Base-by-base conservation (phyloP, 2,888 invertebrate genomes). In the Oscheius onirici region DNA sequence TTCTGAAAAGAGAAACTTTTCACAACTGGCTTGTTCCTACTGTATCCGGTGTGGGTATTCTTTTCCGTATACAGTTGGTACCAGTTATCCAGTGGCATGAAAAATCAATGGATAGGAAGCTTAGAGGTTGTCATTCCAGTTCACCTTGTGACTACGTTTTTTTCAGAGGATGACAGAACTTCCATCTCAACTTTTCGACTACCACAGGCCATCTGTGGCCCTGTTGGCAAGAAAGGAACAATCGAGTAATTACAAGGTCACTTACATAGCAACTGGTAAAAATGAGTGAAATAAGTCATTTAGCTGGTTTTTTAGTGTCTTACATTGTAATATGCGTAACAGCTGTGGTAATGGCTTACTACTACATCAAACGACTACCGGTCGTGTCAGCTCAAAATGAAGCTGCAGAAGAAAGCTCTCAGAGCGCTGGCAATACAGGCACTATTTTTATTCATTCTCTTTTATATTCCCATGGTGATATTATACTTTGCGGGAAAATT, bases 21-120 rank as follows among this genome's bases (percentile, higher is more conserved):
- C 20, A 57, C 28, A 13, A 26, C 10, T 8, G 57, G 57, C 15
- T n/a, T 57, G 3, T 34, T 57, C 28, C 5, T 28, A 13, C 3
- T 57, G 57, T 57, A 57, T 20, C 57, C 57, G 10, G 6, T 57
- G 10, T 57, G 57, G 57, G 6, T 20, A 26, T 2, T 57, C 40
- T 57, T 57, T n/a, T 8, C 34, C 20, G 28, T 11, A 17, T 57
- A 20, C 13, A 34, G 57, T 15, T 57, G 20, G 10, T 6, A 13
- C 2, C 40, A 13, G 3, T 17, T 57, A 20, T 17, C 40, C 8
- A 20, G 13, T 15, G 57, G 40, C 17, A 57, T 34, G 57, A 20
- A 57, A 40, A 40, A 57, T 5, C 57, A 57, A 28, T 57, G 57
- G 57, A 57, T 34, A 34, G 57, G 57, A 8, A 57, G 57, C 20